These are phyloP conservation scores for Hippocampus kuda DNA, from an alignment of 2,797 vertebrate species.

Conservation along the genomic window DNA sequence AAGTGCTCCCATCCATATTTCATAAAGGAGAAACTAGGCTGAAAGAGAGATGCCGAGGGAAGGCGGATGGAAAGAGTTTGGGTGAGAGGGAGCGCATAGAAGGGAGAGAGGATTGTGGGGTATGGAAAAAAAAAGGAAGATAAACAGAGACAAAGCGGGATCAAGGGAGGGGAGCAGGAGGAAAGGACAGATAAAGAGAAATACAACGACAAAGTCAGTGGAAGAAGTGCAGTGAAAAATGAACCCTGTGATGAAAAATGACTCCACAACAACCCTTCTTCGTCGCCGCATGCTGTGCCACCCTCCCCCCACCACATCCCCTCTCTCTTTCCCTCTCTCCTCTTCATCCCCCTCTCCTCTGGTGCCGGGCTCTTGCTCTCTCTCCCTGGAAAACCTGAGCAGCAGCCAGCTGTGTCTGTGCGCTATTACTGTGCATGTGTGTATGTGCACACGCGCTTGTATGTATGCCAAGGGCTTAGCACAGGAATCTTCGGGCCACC, in stretches of 20 bases:
- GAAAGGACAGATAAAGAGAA: constrained; percentile 59
- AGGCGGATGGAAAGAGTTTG: constrained; percentile 56
- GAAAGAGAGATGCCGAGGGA: constrained; percentile 52
- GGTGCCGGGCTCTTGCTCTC: constrained; percentile 72
- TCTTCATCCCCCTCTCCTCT: constrained; percentile 53
- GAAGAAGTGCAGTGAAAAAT: constrained; percentile 69
- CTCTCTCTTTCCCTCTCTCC: constrained; percentile 13
- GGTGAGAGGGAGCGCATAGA: constrained; percentile 20
- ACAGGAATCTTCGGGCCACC: constrained; percentile 96
- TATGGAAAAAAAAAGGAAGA: constrained; percentile 57
- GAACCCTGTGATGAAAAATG: constrained; percentile 83
- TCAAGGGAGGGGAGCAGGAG: constrained; percentile 58
- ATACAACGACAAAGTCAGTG: constrained; percentile 62
- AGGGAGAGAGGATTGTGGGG: constrained; percentile 11
- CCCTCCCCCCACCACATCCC: constrained; percentile 16
- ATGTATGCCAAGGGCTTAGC: constrained; percentile 97
- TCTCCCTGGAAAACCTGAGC: constrained; percentile 86
- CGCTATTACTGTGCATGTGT: constrained; percentile 59
- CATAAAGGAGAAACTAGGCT: constrained; percentile 86
- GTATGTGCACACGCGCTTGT: constrained; percentile 81
- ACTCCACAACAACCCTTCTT: constrained; percentile 72
- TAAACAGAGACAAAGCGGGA: constrained; percentile 61
- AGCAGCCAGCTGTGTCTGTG: constrained; percentile 86
- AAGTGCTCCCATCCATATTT: constrained; percentile 99
- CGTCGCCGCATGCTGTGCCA: constrained; percentile 47